Conservation (phyloP, 2,888 invertebrate genomes). For the Tinea semifulvella region DNA sequence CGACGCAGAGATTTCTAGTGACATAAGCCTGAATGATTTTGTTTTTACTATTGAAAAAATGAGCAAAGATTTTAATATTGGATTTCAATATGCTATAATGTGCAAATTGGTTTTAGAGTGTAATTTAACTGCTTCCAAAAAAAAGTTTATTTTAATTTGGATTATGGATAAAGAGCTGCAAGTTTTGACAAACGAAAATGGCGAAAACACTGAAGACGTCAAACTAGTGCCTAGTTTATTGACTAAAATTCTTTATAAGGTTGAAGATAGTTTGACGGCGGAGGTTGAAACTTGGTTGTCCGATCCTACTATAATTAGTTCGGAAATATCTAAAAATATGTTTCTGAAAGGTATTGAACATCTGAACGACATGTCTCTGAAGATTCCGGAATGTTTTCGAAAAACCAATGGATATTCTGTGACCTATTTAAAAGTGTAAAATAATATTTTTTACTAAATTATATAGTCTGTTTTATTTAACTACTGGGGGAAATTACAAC, state of each 20-base stretch:
- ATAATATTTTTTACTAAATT: not conserved
- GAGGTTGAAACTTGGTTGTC: slow-evolving; percentile 61
- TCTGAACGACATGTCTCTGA: slow-evolving; percentile 61
- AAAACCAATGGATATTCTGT: slow-evolving; percentile 66
- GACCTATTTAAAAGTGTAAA: slow-evolving; percentile 63
- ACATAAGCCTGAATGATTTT: slow-evolving; percentile 55
- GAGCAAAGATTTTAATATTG: slow-evolving; percentile 55
- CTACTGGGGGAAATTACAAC: no score
- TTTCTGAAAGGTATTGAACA: slow-evolving; percentile 59
- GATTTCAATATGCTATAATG: slow-evolving; percentile 56
- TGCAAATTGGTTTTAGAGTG: slow-evolving; percentile 66
- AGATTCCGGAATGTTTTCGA: slow-evolving; percentile 63
- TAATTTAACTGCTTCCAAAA: slow-evolving; percentile 41
- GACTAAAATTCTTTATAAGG: slow-evolving; percentile 67
- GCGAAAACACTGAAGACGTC: slow-evolving; percentile 35
- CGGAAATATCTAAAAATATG: slow-evolving; percentile 69
- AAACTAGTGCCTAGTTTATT: slow-evolving; percentile 52
- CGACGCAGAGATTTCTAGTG: slow-evolving; percentile 22
- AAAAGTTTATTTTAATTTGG: slow-evolving; percentile 67
- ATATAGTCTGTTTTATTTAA: not conserved
- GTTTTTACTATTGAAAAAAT: slow-evolving; percentile 58
- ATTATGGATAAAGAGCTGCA: slow-evolving; percentile 69
- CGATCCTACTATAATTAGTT: slow-evolving; percentile 55
- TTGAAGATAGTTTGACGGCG: slow-evolving; percentile 46
- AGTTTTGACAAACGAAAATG: slow-evolving; percentile 42